Base-by-base conservation (phyloP, 2,113 vertebrate genomes). In the Vidua chalybeata region DNA sequence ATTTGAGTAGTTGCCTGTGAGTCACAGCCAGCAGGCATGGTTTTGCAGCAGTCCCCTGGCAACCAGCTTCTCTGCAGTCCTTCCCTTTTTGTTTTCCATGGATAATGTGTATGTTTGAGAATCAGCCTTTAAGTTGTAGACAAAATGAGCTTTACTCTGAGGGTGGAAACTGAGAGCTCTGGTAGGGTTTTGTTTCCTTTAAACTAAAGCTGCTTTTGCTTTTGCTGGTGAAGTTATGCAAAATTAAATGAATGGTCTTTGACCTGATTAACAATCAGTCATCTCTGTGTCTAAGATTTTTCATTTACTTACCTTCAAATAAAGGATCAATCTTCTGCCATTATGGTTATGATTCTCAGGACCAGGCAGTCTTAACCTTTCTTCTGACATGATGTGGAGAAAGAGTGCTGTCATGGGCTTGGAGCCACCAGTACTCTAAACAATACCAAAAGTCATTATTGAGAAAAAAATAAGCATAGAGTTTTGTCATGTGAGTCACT, bases 11-110 rank as follows among this genome's bases (percentile, higher is more conserved):
- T 27, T 81, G 82, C 41, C 87, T 69, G 43, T 94, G 89, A 97
- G 87, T 93, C 91, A 89, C 63, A 90, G 87, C 89, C 93, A 77
- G 87, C 75, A 58, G 71, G 35, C 89, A 69, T 30, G 67, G 71
- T 69, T 95, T 94, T 1, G 4, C 62, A 94, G 91, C 71, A 64
- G 30, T 94, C 45, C 95, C 93, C 51, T 94, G 93, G 94, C 95
- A 96, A 96, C 90, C 84, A 92, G 56, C 82, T 83, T 79, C 88
- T 95, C 72, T 88, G 81, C 78, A 86, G 78, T 87, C 48, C 52
- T 90, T 62, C 27, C 35, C 21, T 67, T 80, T 76, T 74, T 84
- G 48, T 89, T 80, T 82, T 82, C 68, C 67, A 51, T 49, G 58
- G 37, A 30, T 78, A 37, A 58, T 41, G 24, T 55, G 15, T 55